phyloP scores from a whole-genome alignment of 2,888 invertebrate genomes.

The Ornithoptera priamus region DNA sequence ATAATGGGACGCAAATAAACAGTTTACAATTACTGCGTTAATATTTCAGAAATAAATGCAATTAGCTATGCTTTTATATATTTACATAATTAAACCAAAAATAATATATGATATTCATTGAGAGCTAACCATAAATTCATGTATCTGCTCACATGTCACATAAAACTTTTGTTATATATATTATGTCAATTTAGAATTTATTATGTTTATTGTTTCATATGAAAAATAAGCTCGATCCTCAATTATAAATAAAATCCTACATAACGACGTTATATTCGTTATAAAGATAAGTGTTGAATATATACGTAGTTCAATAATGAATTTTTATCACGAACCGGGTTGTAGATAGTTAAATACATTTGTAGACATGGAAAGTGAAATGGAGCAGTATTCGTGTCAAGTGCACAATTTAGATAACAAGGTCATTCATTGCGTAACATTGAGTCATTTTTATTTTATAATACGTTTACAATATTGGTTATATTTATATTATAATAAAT shows the following conservation, averaged over 20 bases:
- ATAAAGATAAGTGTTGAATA: conserved; percentile 15
- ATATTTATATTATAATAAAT: not conserved
- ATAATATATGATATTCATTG: not conserved
- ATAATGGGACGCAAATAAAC: conserved; percentile 33
- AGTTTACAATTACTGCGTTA: conserved; percentile 27
- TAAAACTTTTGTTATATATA: not conserved
- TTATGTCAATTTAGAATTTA: not conserved
- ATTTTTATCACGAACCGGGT: conserved; percentile 52
- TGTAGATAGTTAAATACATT: conserved; percentile 49
- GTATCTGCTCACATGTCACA: not conserved
- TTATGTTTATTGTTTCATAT: not conserved
- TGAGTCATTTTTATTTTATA: conserved; percentile 41
- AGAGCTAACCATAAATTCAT: not conserved
- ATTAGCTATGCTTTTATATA: not conserved
- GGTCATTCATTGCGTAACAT: conserved; percentile 74
- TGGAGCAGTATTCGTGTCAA: conserved; percentile 78
- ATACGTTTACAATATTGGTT: not conserved
- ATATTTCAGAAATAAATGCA: not conserved
- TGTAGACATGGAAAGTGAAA: conserved; percentile 76
- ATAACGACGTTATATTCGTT: not conserved
- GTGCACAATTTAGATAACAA: conserved; percentile 79
- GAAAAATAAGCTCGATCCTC: not conserved
- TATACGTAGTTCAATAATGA: conserved; percentile 39
- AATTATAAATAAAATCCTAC: not conserved
- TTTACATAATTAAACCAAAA: not conserved